Percentiles rank a stretch among this genome's conserved stretches.
Evolutionary conservation across 1,140 invertebrate genomes (phyloP).

Genomic region (roundworm (Caenorhabditis elegans)): DNA sequence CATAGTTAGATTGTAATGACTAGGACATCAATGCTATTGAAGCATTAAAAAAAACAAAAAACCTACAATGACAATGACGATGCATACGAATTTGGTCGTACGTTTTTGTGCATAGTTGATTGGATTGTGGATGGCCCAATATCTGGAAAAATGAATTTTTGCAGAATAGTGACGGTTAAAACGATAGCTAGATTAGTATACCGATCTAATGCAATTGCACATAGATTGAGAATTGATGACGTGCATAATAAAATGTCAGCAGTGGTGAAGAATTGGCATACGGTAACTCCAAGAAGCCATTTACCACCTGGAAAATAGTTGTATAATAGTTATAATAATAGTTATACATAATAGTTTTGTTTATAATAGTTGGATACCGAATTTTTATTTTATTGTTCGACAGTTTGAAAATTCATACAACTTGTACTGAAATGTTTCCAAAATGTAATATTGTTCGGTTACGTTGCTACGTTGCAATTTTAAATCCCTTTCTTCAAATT

Average conservation of each 20-base stretch:
- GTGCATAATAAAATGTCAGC: slow-evolving; percentile 99
- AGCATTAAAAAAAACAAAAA: not conserved
- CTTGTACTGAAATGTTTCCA: too few relatives aligned
- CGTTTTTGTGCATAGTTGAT: slow-evolving; percentile 87
- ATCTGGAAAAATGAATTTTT: too few relatives aligned
- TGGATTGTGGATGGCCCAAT: slow-evolving; percentile 97
- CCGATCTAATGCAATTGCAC: slow-evolving; percentile 92
- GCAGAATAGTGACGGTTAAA: not conserved
- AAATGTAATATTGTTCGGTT: too few relatives aligned
- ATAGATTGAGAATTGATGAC: slow-evolving; percentile 94
- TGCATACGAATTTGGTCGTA: slow-evolving; percentile 75
- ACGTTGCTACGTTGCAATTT: too few relatives aligned
- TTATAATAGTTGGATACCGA: too few relatives aligned
- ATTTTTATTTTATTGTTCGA: too few relatives aligned
- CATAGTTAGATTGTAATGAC: not conserved
- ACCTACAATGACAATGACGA: slow-evolving; percentile 57
- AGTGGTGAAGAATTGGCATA: slow-evolving; percentile 97
- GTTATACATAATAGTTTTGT: too few relatives aligned
- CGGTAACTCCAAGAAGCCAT: slow-evolving; percentile 87
- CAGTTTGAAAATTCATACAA: too few relatives aligned
- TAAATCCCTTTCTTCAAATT: too few relatives aligned
- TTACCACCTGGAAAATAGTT: slow-evolving; percentile 73
- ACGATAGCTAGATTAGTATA: not conserved
- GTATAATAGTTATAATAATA: not conserved
- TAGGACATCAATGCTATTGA: not conserved